Evolutionary conservation across 2,797 vertebrate species (phyloP).

Genomic region (Ceyx erithaca): DNA sequence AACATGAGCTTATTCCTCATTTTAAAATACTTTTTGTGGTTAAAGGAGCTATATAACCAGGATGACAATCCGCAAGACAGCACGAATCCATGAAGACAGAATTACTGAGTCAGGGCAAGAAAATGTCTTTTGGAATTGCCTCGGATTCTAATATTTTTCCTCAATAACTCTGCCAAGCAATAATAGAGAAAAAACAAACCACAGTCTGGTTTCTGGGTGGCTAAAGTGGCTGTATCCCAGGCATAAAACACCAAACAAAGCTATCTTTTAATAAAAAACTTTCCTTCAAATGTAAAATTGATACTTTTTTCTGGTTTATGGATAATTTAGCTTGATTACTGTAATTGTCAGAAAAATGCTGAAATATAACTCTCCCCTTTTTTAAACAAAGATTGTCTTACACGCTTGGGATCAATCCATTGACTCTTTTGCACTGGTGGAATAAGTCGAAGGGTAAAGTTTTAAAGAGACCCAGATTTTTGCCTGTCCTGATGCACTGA

Average conservation of each 20-base stretch:
- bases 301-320: slow-evolving; percentile 66
- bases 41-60: background rate
- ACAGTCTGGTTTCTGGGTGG: slow-evolving; percentile 54
- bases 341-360: slow-evolving; percentile 64
- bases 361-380: slow-evolving; percentile 38
- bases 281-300: slow-evolving; percentile 56
- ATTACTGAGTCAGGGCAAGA: slow-evolving; percentile 28
- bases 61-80: background rate
- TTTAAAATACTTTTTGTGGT: background rate
- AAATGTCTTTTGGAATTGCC: slow-evolving; percentile 15
- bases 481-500: background rate
- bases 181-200: slow-evolving; percentile 54
- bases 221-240: slow-evolving; percentile 34
- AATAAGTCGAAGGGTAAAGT: background rate
- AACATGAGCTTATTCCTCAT: background rate
- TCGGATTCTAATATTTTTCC: slow-evolving; percentile 30
- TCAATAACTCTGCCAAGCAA: slow-evolving; percentile 43
- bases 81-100: slow-evolving; percentile 2
- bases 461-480: background rate
- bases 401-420: slow-evolving; percentile 14
- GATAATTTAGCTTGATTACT: slow-evolving; percentile 66
- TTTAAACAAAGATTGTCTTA: slow-evolving; percentile 64
- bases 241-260: slow-evolving; percentile 64
- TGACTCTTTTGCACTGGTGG: background rate
- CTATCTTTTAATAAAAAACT: slow-evolving; percentile 54